Base-by-base conservation (phyloP, 2,888 invertebrate species). In the Eupithecia tripunctaria region DNA sequence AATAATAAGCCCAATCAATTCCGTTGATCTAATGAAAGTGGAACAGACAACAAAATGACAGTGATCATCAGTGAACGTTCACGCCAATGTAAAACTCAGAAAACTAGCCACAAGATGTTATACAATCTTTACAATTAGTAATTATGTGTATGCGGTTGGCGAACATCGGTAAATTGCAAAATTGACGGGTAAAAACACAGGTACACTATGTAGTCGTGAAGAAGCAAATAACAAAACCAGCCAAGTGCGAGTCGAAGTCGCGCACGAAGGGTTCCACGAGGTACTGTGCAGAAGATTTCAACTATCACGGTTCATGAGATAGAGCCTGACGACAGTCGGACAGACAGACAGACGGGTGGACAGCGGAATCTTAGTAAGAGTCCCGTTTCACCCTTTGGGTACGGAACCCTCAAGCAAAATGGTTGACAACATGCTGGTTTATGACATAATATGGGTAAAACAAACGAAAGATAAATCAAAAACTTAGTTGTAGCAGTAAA, bases 101-200 rank as follows among this genome's bases (percentile, higher is more conserved):
- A 72, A 72, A 86, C 84, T 85, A 87, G 90, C 86, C 85, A 78
- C 84, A 75, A 73, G 77, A 79, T 79, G 76, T 90, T 90, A 88
- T 85, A 86, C 87, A 91, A 92, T 84, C 80, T 76, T 88, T 84
- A 86, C 87, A 91, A 92, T 83, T 80, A 76, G 81, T 82, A 88
- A 91, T 90, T 89, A 89, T 82, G 78, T 81, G 79, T 78, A 81
- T 87, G 87, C 83, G 85, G 86, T 85, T 82, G 78, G 81, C 76
- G 83, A 82, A 38, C 82, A 85, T 82, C 79, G 77, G 82, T 77
- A 81, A 83, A 87, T 87, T 88, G 82, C 84, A 77, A 84, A 84
- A 86, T 83, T 78, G 79, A 82, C 82, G 79, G 78, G 75, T 76
- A 76, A 80, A 86, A 84, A 75, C 1, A 41, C n/a, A 71, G n/a